phyloP scores from a whole-genome alignment of 2,888 invertebrate species.

The Oligia fasciuncula region DNA sequence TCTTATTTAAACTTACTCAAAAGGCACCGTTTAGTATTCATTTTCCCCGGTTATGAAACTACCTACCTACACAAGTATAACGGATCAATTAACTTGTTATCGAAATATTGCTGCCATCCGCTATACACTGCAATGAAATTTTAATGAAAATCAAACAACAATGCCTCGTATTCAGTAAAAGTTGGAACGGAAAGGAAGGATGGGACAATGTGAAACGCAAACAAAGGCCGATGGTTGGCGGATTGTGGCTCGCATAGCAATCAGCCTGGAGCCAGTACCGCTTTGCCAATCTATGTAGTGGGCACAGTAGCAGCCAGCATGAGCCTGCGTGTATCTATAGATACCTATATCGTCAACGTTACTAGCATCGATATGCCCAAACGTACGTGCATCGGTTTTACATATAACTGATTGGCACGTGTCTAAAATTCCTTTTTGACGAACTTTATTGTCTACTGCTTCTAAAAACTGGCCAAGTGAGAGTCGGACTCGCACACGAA shows the following conservation, averaged over 20 bases:
- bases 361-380: conserved; percentile 45
- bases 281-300: conserved; percentile 69
- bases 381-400: conserved; percentile 56
- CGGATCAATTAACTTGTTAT: conserved; percentile 52
- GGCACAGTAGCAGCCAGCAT: conserved; percentile 46
- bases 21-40: not conserved
- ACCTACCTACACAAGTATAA: not conserved
- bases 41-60: conserved; percentile 35
- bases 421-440: conserved; percentile 29
- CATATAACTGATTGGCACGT: conserved; percentile 51
- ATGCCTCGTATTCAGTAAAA: conserved; percentile 77
- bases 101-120: conserved; percentile 48
- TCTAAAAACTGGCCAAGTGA: not conserved
- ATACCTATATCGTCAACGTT: conserved; percentile 30
- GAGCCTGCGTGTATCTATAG: conserved; percentile 32
- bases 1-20: not conserved
- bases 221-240: conserved; percentile 81
- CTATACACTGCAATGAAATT: conserved; percentile 58
- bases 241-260: conserved; percentile 84
- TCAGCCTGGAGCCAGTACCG: conserved; percentile 74
- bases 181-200: conserved; percentile 78
- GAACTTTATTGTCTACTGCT: not conserved
- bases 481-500: too few species aligned
- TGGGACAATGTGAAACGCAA: conserved; percentile 83
- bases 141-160: conserved; percentile 69